These are phyloP conservation scores for Tinamus major DNA, from an alignment of 2,797 vertebrate species.

Conservation along the genomic window DNA sequence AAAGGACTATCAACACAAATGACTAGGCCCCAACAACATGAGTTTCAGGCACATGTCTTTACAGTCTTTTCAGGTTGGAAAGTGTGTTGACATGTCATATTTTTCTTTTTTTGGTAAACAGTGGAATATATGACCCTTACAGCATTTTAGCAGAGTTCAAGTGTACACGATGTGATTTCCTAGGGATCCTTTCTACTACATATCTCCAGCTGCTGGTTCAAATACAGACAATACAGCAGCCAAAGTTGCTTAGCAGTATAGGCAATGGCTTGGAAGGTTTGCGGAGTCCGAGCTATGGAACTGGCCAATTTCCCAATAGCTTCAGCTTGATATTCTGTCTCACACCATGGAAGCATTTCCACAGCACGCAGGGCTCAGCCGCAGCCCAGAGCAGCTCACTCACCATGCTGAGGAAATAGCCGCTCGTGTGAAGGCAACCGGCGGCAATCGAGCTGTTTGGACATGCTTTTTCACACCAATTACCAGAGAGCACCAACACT, in stretches of 20 bases:
- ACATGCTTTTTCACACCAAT: neutral
- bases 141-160: neutral
- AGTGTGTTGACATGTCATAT: neutral
- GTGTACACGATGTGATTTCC: neutral
- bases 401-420: neutral
- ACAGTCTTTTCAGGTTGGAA: neutral
- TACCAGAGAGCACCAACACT: neutral
- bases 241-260: neutral
- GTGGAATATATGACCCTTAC: neutral
- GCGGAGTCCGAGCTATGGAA: neutral
- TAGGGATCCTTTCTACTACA: fast-evolving
- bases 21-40: neutral
- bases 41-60: neutral
- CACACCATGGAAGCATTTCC: neutral
- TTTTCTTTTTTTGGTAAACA: fast-evolving
- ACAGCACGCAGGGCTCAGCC: fast-evolving
- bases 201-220: neutral
- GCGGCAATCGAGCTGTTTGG: neutral
- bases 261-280: neutral
- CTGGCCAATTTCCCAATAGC: neutral
- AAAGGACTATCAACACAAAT: neutral
- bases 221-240: neutral
- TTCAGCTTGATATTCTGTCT: neutral
- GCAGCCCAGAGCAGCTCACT: neutral
- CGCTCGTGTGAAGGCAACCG: fast-evolving